These are phyloP conservation scores for Pica pica DNA, from an alignment of 2,113 vertebrate species.

Conservation along the genomic window DNA sequence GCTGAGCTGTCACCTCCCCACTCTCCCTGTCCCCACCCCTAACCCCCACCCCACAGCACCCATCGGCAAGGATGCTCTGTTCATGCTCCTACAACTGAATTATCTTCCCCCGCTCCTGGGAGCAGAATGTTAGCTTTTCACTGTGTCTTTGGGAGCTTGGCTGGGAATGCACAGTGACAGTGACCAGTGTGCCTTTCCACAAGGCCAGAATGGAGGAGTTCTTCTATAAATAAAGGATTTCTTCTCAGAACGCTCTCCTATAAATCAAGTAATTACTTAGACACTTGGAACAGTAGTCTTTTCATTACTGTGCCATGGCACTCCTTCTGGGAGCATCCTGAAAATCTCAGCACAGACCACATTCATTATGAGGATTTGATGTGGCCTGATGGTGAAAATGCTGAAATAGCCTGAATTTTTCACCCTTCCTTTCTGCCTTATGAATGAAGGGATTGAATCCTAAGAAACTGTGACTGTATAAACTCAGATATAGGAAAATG, in stretches of 20 bases:
- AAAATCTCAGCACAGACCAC: neutral
- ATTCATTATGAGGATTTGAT: neutral
- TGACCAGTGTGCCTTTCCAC: neutral
- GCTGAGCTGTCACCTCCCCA: rapidly evolving
- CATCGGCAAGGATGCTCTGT: rapidly evolving
- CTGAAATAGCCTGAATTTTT: neutral
- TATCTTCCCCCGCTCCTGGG: rapidly evolving
- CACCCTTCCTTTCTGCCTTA: neutral
- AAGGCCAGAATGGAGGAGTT: neutral
- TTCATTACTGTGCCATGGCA: neutral
- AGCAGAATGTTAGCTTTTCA: rapidly evolving
- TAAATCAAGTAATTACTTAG: neutral
- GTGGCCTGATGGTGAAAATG: neutral
- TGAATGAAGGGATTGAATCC: neutral
- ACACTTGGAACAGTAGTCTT: neutral
- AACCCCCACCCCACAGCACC: neutral
- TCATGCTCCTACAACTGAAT: neutral
- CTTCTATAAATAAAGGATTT: neutral
- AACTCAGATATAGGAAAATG: neutral
- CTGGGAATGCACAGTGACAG: neutral
- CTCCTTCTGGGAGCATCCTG: neutral
- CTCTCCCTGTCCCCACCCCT: neutral
- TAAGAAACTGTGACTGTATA: neutral
- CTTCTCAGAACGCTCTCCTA: neutral
- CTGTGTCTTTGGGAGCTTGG: neutral